Evolutionary conservation across 2,888 invertebrate genomes (phyloP), one percentile per base, ranked within the genome.

Genomic region (Mantis religiosa): DNA sequence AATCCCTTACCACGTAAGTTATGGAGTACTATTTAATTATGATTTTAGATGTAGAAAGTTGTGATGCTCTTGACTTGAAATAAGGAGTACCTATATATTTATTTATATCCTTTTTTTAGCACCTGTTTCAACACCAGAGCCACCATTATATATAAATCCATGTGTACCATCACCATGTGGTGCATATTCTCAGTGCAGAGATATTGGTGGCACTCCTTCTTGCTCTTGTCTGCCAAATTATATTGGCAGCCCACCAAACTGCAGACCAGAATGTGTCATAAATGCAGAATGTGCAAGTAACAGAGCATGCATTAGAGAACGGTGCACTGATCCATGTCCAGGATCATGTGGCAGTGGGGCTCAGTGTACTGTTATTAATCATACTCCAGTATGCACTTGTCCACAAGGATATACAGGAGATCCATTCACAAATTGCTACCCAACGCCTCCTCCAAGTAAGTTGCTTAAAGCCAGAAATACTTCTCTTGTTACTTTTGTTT

Each of bases 331-430:
- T 92, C 97, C 97, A 88, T 98, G 97, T 92, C 94, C 95, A 87
- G 97, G 96, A 84, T 95, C 96, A 87, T 97, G 97, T 92, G 97
- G 97, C 87, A 93, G 95, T 89, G 95, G 96, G 92, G 96, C 97
- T 41, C 94, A 95, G 90, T 98, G 98, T 93, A 95, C 95, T 91
- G 97, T 96, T 87, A 94, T 96, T 91, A 96, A 96, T 92, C 97
- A 98, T 93, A 95, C 96, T 91, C 97, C 97, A 89, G 94, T 96
- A 90, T 98, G 97, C 92, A 95, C 95, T 91, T 97, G 97, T 92
- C 94, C 94, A 91, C 94, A 95, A 92, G 97, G 96, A 90, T 97
- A 96, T 91, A 96, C 95, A 89, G 97, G 97, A 88, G 95, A 97
- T 94, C 96, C 97, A 88, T 96, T 97, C 92, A 94, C 94, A 89